These are phyloP conservation scores for Catharus minimus DNA, from an alignment of 2,113 vertebrate species.

Conservation along the genomic window DNA sequence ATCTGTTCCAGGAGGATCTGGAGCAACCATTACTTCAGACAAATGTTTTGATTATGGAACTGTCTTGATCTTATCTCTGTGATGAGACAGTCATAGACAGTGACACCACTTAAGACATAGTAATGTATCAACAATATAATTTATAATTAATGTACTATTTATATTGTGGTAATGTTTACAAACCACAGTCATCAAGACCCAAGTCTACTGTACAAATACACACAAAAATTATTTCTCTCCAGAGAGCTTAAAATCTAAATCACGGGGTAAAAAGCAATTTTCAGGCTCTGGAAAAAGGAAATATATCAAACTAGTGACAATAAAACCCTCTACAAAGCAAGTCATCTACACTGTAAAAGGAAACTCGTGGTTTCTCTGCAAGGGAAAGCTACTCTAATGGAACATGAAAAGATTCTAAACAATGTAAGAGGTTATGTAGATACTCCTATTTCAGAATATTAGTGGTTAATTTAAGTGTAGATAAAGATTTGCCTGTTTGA, in stretches of 20 bases:
- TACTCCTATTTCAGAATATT: background rate
- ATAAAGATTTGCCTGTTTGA: background rate
- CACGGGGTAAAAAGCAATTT: background rate
- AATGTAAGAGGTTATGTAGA: background rate
- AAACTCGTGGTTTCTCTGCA: background rate
- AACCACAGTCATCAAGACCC: background rate
- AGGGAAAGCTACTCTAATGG: background rate
- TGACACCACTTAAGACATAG: background rate
- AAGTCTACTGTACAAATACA: background rate
- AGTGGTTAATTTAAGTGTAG: background rate
- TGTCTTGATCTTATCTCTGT: background rate
- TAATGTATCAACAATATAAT: conserved; percentile 2
- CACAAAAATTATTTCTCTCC: background rate
- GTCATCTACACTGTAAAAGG: background rate
- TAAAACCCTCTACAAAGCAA: background rate
- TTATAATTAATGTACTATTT: conserved; percentile 41
- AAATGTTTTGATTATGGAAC: background rate
- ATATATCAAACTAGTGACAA: background rate
- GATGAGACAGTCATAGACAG: background rate
- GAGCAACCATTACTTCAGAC: background rate
- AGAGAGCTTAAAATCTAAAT: background rate
- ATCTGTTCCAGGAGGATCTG: background rate
- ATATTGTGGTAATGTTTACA: conserved; percentile 14
- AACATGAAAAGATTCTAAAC: background rate
- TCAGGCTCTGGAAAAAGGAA: background rate